Conservation (phyloP, 2,888 invertebrate genomes). For the Thumatha senex region DNA sequence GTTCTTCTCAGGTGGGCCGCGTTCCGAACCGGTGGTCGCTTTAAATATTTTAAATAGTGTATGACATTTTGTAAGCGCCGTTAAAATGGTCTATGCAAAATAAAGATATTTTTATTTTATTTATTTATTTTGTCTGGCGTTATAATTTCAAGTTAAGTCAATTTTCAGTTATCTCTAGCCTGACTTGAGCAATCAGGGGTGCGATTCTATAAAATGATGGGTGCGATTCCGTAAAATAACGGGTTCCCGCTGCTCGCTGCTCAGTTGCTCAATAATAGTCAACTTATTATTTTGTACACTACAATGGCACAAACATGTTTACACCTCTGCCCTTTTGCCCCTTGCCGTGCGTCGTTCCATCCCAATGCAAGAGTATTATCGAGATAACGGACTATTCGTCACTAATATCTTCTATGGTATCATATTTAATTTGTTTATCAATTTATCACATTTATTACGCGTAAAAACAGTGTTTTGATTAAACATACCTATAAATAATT, state of each 20-base stretch:
- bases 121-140: too few species aligned
- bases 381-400: conserved; percentile 8
- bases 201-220: background rate
- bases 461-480: background rate
- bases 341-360: background rate
- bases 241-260: too few species aligned
- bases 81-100: too few species aligned
- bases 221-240: too few species aligned
- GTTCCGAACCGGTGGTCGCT: too few species aligned
- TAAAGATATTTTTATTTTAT: too few species aligned
- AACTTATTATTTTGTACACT: background rate
- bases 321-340: background rate
- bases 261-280: background rate
- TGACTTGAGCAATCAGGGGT: background rate
- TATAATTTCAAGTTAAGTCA: too few species aligned
- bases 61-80: too few species aligned
- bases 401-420: too few species aligned
- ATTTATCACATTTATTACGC: background rate
- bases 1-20: too few species aligned
- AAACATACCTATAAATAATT: background rate
- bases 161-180: too few species aligned
- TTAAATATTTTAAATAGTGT: too few species aligned
- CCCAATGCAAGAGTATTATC: background rate
- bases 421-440: background rate
- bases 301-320: conserved; percentile 7